Evolutionary conservation across 1,140 invertebrate species (phyloP).

Genomic region (Trypoxylus dichotomus): DNA sequence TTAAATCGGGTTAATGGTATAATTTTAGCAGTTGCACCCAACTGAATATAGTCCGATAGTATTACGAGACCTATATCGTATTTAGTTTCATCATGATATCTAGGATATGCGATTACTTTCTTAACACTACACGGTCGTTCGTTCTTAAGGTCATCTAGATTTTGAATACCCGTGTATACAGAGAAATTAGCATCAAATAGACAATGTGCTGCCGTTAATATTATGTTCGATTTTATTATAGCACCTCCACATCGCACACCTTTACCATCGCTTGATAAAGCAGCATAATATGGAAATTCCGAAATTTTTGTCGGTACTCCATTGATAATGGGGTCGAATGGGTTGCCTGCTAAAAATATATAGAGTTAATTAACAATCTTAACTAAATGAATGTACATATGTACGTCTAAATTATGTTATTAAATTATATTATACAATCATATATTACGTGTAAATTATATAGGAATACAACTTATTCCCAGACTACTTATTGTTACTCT

Average conservation of each 20-base stretch:
- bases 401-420: no score
- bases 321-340: neutral
- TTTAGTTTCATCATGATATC: neutral
- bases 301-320: neutral
- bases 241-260: neutral
- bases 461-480: no score
- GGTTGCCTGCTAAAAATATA: neutral
- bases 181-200: neutral
- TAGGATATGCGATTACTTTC: neutral
- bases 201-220: neutral
- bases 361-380: no score
- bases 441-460: no score
- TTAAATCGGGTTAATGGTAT: neutral
- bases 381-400: no score
- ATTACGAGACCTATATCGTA: neutral
- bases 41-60: neutral
- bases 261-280: neutral
- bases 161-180: neutral
- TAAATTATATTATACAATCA: no score
- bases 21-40: neutral
- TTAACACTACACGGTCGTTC: neutral
- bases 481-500: no score
- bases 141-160: neutral
- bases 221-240: neutral
- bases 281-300: neutral